These are phyloP conservation scores for Pelobates cultripes DNA, from an alignment of 2,797 vertebrate species.

Conservation along the genomic window DNA sequence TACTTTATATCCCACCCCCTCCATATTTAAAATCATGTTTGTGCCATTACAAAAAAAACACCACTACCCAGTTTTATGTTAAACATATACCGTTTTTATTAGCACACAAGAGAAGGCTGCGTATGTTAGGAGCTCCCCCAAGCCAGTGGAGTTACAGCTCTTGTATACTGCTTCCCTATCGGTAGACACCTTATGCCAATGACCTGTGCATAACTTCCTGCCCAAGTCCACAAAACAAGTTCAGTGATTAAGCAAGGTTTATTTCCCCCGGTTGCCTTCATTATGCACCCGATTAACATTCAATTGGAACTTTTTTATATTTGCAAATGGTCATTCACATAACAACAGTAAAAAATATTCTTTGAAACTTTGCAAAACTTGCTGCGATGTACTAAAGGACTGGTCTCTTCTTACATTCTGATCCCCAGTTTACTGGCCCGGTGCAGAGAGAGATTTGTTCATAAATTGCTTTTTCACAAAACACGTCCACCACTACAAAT, in stretches of 20 bases:
- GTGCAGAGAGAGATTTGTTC: conserved; percentile 98
- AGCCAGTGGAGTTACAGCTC: conserved; percentile 33
- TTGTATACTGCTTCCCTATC: neutral
- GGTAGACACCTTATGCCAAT: neutral
- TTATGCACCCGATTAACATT: conserved; percentile 83
- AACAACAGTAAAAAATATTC: conserved; percentile 64
- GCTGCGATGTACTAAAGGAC: neutral
- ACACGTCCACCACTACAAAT: conserved; percentile 94
- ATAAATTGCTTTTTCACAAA: conserved; percentile 99
- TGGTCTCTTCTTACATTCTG: neutral
- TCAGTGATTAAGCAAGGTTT: conserved; percentile 6
- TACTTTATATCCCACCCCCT: too few relatives aligned
- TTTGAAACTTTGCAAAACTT: conserved; percentile 34
- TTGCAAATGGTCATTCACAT: conserved; percentile 26
- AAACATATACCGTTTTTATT: conserved; percentile 22
- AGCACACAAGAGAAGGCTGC: conserved; percentile 14
- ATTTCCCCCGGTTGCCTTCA: conserved; percentile 56
- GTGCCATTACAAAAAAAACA: neutral
- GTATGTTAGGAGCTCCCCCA: conserved; percentile 13
- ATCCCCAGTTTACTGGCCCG: conserved; percentile 81
- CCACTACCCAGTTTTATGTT: conserved; percentile 4
- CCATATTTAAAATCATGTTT: too few relatives aligned
- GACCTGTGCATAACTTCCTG: neutral
- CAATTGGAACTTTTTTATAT: conserved; percentile 50
- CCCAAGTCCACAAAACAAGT: conserved; percentile 20